These are phyloP conservation scores for Coelogynopora nodosa DNA, from an alignment of 2,888 invertebrate genomes.

Conservation along the genomic window DNA sequence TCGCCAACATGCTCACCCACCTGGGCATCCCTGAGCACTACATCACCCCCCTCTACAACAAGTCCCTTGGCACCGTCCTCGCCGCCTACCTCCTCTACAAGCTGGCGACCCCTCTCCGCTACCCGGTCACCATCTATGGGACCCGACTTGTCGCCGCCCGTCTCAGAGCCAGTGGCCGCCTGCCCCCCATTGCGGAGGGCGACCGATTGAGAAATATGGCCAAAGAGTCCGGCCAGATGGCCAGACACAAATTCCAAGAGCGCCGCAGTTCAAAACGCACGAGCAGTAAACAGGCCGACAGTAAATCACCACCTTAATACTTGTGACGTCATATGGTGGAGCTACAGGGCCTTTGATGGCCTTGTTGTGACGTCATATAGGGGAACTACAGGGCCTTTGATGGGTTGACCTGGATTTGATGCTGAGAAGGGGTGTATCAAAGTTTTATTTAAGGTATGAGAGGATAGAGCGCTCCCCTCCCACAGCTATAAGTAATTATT, in stretches of 20 bases:
- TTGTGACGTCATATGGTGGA: too few relatives aligned
- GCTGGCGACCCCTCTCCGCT: conserved; percentile 80
- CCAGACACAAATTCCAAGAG: background rate
- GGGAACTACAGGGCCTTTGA: too few relatives aligned
- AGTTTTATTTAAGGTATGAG: too few relatives aligned
- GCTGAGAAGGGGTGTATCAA: too few relatives aligned
- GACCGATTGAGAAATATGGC: conserved; percentile 50
- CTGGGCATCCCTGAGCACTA: conserved; percentile 75
- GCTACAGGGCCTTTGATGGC: too few relatives aligned
- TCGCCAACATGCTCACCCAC: conserved; percentile 73
- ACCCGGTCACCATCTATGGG: conserved; percentile 83
- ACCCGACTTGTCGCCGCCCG: conserved; percentile 80
- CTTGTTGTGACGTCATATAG: too few relatives aligned
- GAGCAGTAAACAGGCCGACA: too few relatives aligned
- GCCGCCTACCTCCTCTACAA: conserved; percentile 88
- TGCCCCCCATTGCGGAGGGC: conserved; percentile 51
- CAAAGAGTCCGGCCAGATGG: background rate
- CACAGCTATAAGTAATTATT: too few relatives aligned
- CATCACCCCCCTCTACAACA: conserved; percentile 72
- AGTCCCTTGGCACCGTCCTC: conserved; percentile 81
- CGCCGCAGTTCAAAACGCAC: too few relatives aligned
- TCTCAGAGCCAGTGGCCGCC: conserved; percentile 69
- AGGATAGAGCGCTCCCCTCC: too few relatives aligned
- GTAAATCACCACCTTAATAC: too few relatives aligned
- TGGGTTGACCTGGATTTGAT: too few relatives aligned